Base-by-base conservation (phyloP, 2,797 vertebrate species). In the Gadopsis marmoratus region DNA sequence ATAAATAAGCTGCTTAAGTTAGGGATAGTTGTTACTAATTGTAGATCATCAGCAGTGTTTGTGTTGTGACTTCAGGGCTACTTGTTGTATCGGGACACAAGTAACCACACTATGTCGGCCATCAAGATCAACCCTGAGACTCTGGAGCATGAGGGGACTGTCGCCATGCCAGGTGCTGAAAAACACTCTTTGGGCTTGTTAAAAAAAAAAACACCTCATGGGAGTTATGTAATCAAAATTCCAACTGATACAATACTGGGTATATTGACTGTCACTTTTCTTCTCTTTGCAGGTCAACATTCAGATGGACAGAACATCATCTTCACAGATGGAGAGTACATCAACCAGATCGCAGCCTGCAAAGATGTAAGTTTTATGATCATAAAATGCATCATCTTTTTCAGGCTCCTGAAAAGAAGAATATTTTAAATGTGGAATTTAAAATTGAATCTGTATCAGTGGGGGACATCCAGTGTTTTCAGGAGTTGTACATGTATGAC, bases 321-420 rank as follows among this genome's bases (percentile, higher is more conserved):
- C 86, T 99, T 99, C 86, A 99, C 98, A 66, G 98, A 99, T 81
- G 98, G 98, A 90, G 98, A 99, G 84, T 98, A 97, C 90, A 97
- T 99, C 93, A 99, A 99, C 93, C 98, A 99, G 93, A 99, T 99
- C 67, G 98, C 98, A 89, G 98, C 98, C 86, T 99, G 97, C 91
- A 99, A 97, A 97, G 98, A 99, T 88, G 98, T 98, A 95, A 95
- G 98, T 92, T 51, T 54, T 35, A 33, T 5, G 37, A 51, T 16
- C 16, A n/a, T 17, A 47, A 3, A 39, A 17, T 14, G 29, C 50
- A 21, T 60, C 1, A 4, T 71, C n/a, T 53, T 53, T 62, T 19
- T 37, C 3, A 21, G 33, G 39, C 35, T 55, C 13, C 12, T 23
- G 6, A 51, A 62, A 37, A 21, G 9, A 21, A 39, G 7, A 35